Evolutionary conservation across 2,113 vertebrate species (phyloP), one percentile per base, ranked within the genome.

Genomic region (Actenoides hombroni): DNA sequence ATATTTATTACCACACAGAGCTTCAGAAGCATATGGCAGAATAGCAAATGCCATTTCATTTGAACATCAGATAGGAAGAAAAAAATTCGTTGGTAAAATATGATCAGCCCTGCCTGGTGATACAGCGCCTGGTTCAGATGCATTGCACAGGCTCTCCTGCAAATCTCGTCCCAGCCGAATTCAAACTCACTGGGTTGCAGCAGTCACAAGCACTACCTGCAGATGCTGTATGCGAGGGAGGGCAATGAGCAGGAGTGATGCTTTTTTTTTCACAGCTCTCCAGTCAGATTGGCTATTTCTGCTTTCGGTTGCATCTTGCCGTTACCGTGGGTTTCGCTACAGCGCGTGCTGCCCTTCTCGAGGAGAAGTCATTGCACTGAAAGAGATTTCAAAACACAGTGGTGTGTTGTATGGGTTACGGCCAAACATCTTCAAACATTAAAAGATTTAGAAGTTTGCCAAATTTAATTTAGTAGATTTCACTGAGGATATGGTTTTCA

Each of bases 391-490:
- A 29, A 74, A 86, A 73, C 59, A n/a, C 18, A 46, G 10, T 10
- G 6, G 18, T 0, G 0, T 48, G 8, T 39, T 73, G 9, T 29
- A 48, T 21, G 20, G 19, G 35, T 77, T 65, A 74, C 14, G 16
- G 44, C 9, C 59, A 48, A 83, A 51, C 25, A 31, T 67, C n/a
- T 71, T 59, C 49, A n/a, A 91, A 81, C 0, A 0, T 23, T 46
- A 84, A 29, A n/a, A 90, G 53, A 20, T 54, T 59, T 83, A 0
- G 4, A 49, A 51, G 13, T 48, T 80, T 73, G n/a, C 39, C 29
- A 37, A 42, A 74, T 77, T 21, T 67, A 44, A 85, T 71, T 84
- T 59, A 40, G 61, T 23, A 37, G 9, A 61, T 64, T 69, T 83
- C 40, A 56, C 44, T 14, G 56, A 77, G 7, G 8, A 51, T 59